These are phyloP conservation scores for Ectemnius cavifrons DNA, from an alignment of 2,888 invertebrate genomes.

Conservation along the genomic window DNA sequence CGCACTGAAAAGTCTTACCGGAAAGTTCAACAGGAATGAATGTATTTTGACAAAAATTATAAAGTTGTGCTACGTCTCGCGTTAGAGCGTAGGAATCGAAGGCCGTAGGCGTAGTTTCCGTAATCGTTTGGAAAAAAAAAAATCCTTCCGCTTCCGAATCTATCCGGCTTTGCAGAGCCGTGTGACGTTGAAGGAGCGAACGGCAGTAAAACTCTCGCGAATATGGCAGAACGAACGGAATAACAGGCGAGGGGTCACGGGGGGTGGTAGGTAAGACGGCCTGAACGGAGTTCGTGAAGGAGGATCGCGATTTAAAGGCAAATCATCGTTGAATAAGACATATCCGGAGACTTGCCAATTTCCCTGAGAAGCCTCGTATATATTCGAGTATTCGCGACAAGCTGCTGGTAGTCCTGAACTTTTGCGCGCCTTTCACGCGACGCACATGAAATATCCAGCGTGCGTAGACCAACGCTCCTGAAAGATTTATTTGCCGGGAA, in stretches of 20 bases:
- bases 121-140: neutral
- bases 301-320: constrained; percentile 15
- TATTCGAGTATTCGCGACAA: too few relatives aligned
- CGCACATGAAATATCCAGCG: constrained; percentile 17
- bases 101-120: neutral
- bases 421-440: constrained; percentile 20
- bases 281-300: neutral
- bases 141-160: neutral
- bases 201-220: neutral
- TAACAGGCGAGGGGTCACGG: neutral
- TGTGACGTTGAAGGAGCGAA: neutral
- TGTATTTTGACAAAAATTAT: too few relatives aligned
- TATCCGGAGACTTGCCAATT: constrained; percentile 40
- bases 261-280: neutral
- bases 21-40: too few relatives aligned
- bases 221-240: neutral
- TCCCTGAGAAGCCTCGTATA: constrained; percentile 28
- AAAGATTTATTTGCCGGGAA: constrained; percentile 55
- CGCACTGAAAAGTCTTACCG: too few relatives aligned
- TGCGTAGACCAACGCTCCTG: constrained; percentile 45
- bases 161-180: neutral
- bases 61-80: too few relatives aligned
- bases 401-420: too few relatives aligned
- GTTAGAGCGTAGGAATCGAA: too few relatives aligned
- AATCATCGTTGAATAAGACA: constrained; percentile 42